Conservation (phyloP, 2,797 vertebrate species). For the Crypturellus tataupa region DNA sequence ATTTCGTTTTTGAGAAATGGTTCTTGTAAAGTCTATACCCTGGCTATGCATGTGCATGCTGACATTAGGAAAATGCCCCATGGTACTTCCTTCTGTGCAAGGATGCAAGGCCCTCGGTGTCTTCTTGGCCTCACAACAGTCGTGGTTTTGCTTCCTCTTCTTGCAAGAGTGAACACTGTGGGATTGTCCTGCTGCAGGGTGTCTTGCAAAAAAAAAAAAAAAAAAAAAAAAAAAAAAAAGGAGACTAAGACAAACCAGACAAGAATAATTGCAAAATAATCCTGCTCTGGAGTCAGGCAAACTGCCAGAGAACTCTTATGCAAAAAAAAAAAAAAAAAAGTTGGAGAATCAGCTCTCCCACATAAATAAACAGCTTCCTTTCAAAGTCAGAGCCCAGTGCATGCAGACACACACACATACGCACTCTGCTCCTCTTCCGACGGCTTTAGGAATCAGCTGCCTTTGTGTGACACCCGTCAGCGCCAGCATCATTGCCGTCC, state of each 20-base stretch:
- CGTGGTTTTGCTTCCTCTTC: not conserved
- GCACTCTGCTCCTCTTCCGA: not conserved
- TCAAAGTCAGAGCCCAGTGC: slow-evolving; percentile 27
- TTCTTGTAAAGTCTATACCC: not conserved
- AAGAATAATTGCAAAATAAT: slow-evolving; percentile 61
- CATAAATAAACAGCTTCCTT: slow-evolving; percentile 54
- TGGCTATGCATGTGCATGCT: rapidly evolving
- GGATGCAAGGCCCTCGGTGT: rapidly evolving
- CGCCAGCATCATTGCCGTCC: rapidly evolving
- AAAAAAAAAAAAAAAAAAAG: not conserved
- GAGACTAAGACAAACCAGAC: slow-evolving; percentile 13
- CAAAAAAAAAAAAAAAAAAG: not conserved
- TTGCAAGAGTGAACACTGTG: not conserved
- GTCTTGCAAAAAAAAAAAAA: not conserved
- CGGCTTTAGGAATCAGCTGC: not conserved
- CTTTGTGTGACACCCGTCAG: not conserved
- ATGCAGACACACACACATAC: not conserved
- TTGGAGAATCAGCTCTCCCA: not conserved
- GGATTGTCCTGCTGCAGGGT: not conserved
- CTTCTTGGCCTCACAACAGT: not conserved
- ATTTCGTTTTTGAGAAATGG: not conserved
- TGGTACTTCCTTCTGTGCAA: not conserved
- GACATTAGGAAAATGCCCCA: not conserved
- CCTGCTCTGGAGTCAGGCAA: slow-evolving; percentile 1
- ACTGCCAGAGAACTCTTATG: slow-evolving; percentile 21